A percentile compares a stretch with the other conserved stretches of the same genome.
Conservation (phyloP, 2,113 vertebrate species). For the Pangasianodon gigas region DNA sequence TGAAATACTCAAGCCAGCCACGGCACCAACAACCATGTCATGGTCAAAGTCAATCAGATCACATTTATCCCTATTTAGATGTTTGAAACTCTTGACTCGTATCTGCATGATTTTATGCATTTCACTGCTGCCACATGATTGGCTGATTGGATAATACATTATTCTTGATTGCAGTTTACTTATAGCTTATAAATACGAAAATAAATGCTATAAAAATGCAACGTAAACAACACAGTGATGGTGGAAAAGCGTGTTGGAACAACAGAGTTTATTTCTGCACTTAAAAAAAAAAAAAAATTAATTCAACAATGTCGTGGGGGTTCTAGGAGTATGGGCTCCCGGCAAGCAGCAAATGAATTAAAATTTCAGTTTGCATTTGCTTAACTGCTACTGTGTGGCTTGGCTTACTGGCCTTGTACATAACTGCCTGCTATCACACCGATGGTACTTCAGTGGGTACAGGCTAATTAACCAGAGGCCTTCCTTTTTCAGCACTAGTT, state of each 20-base stretch:
- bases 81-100: neutral
- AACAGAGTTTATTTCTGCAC: neutral
- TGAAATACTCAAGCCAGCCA: neutral
- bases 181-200: neutral
- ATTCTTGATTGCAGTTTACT: neutral
- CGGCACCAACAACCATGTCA: neutral
- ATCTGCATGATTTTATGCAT: neutral
- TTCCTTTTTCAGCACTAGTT: neutral
- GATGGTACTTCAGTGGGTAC: neutral
- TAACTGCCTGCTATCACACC: conserved; percentile 1
- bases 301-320: neutral
- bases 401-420: neutral
- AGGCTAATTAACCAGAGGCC: neutral
- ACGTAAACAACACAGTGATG: neutral
- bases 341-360: neutral
- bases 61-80: neutral
- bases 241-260: neutral
- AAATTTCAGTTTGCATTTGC: neutral
- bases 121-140: neutral
- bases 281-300: neutral
- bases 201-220: neutral
- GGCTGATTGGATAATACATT: neutral
- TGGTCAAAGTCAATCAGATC: neutral
- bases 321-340: neutral
- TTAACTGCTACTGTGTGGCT: neutral